Base-by-base conservation (phyloP, 2,113 vertebrate species). In the Alexandromys fortis region DNA sequence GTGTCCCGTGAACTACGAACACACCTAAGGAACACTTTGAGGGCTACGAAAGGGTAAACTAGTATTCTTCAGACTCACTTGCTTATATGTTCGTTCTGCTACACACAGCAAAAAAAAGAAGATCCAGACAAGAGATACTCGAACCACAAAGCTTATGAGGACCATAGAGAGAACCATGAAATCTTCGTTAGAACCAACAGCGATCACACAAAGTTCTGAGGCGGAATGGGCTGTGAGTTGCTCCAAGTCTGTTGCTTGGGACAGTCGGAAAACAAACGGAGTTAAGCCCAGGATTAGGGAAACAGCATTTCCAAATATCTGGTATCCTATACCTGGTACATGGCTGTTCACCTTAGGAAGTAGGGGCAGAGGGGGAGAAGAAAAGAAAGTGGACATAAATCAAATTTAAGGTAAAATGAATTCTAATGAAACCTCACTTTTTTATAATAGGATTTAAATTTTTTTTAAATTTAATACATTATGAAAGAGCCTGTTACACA, bases 101-200 rank as follows among this genome's bases (percentile, higher is more conserved):
- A 99, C 99, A 91, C 99, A 99, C 16, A 99, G 99, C 97, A 99
- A 99, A 98, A 99, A 99, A 98, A 99, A 99, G 99, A 99, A 99
- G 98, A 99, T 99, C 99, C 99, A 99, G 91, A 99, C 99, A 10
- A 99, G 99, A 97, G 99, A 99, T 38, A 99, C 98, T 0, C 99
- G 99, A 96, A 99, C 99, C 96, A 99, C 94, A 42, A 99, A 99
- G 98, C 99, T 99, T 97, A 99, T 98, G 0, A 99, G 91, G 86
- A 99, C 99, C 99, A 99, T 99, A 91, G 99, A 98, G 95, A 99
- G 98, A 85, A 99, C 99, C 95, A 98, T 92, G 88, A 97, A 24
- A 65, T 99, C 99, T 88, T 99, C 98, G 77, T 98, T 99, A 75
- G 99, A 99, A 67, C 99, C 99, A 86, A 99, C 99, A 0, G 99